phyloP scores from a whole-genome alignment of 1,140 invertebrate species.

The Brachystomella parvula region DNA sequence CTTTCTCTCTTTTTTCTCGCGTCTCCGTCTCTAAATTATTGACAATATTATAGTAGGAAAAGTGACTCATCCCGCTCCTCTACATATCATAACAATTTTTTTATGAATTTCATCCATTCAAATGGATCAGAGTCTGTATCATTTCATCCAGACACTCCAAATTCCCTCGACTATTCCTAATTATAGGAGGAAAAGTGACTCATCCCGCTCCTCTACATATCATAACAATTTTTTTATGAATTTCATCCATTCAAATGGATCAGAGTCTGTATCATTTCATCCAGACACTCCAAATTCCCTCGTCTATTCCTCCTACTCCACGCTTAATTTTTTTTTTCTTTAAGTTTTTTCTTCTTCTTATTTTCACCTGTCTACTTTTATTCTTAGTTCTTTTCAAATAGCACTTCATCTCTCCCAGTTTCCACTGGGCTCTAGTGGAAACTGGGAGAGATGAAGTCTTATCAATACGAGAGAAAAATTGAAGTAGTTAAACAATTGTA shows the following conservation, averaged over 20 bases:
- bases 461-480: background rate
- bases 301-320: background rate
- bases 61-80: conserved; percentile 21
- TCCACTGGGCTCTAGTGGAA: no score
- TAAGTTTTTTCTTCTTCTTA: background rate
- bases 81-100: conserved; percentile 32
- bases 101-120: conserved; percentile 14
- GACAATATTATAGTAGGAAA: conserved; percentile 35
- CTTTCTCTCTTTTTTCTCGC: background rate
- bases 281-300: background rate
- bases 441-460: background rate
- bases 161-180: background rate
- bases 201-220: conserved; percentile 27
- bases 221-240: conserved; percentile 29
- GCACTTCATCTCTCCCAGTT: background rate
- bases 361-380: background rate
- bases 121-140: conserved; percentile 30
- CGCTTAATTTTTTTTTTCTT: background rate
- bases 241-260: conserved; percentile 21
- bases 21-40: conserved; percentile 32
- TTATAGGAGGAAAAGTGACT: conserved; percentile 25
- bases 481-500: background rate
- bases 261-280: conserved; percentile 22
- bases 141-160: background rate
- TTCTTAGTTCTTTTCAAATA: background rate